Percentiles rank a stretch among this genome's conserved stretches.
Conservation (phyloP, 2,888 invertebrate genomes). For the Papilio demoleus region DNA sequence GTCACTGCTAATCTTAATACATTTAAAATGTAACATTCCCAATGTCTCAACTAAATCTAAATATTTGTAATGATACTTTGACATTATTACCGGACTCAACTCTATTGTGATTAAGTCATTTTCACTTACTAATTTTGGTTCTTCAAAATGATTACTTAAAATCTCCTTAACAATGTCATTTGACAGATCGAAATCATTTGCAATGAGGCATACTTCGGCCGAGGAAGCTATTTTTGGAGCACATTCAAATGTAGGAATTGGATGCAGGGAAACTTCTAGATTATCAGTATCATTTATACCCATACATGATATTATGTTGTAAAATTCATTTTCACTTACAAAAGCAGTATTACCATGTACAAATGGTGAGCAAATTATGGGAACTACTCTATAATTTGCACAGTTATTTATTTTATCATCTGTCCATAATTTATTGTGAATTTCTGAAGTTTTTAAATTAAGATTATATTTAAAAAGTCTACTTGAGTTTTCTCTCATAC, state of each 20-base stretch:
- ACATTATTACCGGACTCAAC: conserved; percentile 76
- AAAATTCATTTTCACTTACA: conserved; percentile 67
- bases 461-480: conserved; percentile 59
- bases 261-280: conserved; percentile 66
- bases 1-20: conserved; percentile 62
- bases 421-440: conserved; percentile 70
- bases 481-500: conserved; percentile 47
- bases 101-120: conserved; percentile 87
- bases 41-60: conserved; percentile 68
- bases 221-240: conserved; percentile 72
- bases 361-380: conserved; percentile 65
- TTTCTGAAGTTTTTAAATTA: conserved; percentile 65
- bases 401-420: conserved; percentile 51
- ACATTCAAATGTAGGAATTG: conserved; percentile 65
- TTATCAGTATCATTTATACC: conserved; percentile 55
- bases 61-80: conserved; percentile 72
- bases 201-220: conserved; percentile 70
- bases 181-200: conserved; percentile 72
- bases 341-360: conserved; percentile 60
- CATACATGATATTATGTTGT: conserved; percentile 64
- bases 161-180: conserved; percentile 83
- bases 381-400: conserved; percentile 67
- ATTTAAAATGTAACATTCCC: conserved; percentile 73
- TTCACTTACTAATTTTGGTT: conserved; percentile 85
- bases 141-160: conserved; percentile 86